A percentile compares a stretch with the other conserved stretches of the same genome.
Evolutionary conservation across 2,888 invertebrate genomes (phyloP).

Genomic region (Parthenolecanium corni): DNA sequence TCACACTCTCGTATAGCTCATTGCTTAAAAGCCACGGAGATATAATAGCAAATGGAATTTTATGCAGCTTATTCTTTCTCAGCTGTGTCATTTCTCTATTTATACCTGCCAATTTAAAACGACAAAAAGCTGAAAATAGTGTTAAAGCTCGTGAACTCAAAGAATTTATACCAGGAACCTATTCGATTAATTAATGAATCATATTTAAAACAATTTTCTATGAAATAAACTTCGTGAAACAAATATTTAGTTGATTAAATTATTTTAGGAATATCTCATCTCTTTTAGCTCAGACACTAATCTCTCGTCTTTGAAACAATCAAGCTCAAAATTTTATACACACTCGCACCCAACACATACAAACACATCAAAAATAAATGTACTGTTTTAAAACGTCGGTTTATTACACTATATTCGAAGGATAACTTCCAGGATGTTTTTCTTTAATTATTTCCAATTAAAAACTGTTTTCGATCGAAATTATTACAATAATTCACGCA

Average conservation of each 20-base stretch:
- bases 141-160: background rate
- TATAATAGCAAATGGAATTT: background rate
- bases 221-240: background rate
- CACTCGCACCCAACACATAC: background rate
- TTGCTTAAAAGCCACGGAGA: background rate
- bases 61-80: background rate
- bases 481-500: background rate
- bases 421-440: background rate
- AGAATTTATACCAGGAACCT: too few species aligned
- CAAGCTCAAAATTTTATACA: too few species aligned
- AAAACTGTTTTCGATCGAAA: background rate
- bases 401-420: constrained; percentile 1
- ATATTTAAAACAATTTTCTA: background rate
- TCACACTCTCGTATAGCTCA: background rate
- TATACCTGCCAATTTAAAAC: constrained; percentile 2
- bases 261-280: background rate
- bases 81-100: background rate
- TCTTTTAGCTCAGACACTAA: background rate
- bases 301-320: background rate
- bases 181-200: too few species aligned
- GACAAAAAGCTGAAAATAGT: constrained; percentile 8
- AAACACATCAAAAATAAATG: background rate
- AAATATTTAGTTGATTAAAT: too few species aligned
- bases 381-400: background rate
- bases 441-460: background rate